A percentile compares a stretch with the other conserved stretches of the same genome.
Evolutionary conservation across 2,797 vertebrate genomes (phyloP).

Genomic region (Spea hammondii): DNA sequence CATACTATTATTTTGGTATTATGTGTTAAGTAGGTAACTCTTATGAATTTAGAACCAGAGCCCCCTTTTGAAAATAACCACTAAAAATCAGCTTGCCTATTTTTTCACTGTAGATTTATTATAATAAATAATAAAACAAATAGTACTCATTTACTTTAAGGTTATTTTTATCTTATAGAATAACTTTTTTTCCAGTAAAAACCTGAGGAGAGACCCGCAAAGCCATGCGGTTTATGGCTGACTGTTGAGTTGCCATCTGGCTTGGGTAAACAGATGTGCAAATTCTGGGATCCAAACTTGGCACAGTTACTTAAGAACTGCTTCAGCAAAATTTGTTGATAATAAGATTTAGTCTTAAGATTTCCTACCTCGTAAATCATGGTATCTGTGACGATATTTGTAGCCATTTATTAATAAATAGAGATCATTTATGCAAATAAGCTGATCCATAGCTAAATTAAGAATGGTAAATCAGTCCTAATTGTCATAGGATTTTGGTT

Average conservation of each 20-base stretch:
- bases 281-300: conserved; percentile 15
- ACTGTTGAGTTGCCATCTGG: conserved; percentile 31
- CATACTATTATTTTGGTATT: too few relatives aligned
- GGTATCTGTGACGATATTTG: not conserved
- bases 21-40: too few relatives aligned
- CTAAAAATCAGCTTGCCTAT: not conserved
- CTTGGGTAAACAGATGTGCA: conserved; percentile 24
- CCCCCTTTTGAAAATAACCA: too few relatives aligned
- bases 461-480: too few relatives aligned
- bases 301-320: conserved; percentile 6
- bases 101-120: not conserved
- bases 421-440: too few relatives aligned
- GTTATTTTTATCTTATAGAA: not conserved
- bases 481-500: too few relatives aligned
- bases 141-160: too few relatives aligned
- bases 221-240: not conserved
- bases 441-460: too few relatives aligned
- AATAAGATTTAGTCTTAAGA: not conserved
- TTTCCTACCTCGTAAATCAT: not conserved
- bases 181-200: not conserved
- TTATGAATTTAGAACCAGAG: too few relatives aligned
- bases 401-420: too few relatives aligned
- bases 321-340: conserved; percentile 12
- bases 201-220: not conserved
- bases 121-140: too few relatives aligned